Evolutionary conservation across 2,113 vertebrate genomes (phyloP), one percentile per base, ranked within the genome.

Genomic region (Leptobrachium ailaonicum): DNA sequence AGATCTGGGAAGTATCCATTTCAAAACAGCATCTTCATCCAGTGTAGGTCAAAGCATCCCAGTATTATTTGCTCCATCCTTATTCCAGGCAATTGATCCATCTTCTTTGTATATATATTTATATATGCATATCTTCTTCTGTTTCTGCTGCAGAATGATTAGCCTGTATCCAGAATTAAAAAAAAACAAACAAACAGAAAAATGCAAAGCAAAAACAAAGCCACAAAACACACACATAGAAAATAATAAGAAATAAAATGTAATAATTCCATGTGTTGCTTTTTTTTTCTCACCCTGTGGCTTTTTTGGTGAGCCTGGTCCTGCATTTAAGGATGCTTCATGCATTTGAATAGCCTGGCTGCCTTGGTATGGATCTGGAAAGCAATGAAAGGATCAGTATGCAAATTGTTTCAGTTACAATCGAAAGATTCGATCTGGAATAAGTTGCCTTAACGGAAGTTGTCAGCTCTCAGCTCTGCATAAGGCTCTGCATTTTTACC

Each of bases 361-460:
- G 92, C 90, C 93, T 94, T 89, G 93, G 95, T 96, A 95, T 92
- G 93, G 95, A 96, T 96, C 92, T 89, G 92, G 82, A 87, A 94
- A 90, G 92, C 93, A 90, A 94, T 90, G 95, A 93, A 95, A 96
- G 95, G 96, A 98, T 97, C 96, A 95, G 94, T 97, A 98, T 98
- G 97, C 97, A 98, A 98, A 98, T 98, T 93, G 95, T 94, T 95
- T 96, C 96, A 91, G 94, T 97, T 95, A 94, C 97, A 96, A 99
- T 98, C 97, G 97, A 98, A 98, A 95, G 95, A 94, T 97, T 99
- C 97, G 97, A 98, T 99, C 96, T 93, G 93, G 85, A 87, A 77
- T 88, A 89, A 90, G 92, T 90, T 87, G 91, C 89, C 89, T 90
- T 50, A 87, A 89, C 91, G 91, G 92, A 94, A 93, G 94, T 88